These are phyloP conservation scores for Calliopum simillimum DNA, from an alignment of 2,888 invertebrate species.

Conservation along the genomic window DNA sequence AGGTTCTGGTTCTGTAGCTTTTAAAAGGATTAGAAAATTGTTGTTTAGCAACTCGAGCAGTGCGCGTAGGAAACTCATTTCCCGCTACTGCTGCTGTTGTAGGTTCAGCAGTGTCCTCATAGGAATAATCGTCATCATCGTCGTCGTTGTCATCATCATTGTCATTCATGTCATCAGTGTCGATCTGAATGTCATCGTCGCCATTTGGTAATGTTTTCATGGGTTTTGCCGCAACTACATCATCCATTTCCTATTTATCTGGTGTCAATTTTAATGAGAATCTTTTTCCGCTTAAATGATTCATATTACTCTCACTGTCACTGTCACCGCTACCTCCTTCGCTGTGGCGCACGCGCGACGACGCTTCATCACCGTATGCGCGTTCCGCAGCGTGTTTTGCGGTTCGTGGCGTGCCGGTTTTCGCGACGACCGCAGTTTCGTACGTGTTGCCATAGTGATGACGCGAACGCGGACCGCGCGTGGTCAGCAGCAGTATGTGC, in stretches of 20 bases:
- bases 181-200: constrained; percentile 1
- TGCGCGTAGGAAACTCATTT: constrained; percentile 36
- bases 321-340: neutral
- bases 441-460: constrained; percentile 9
- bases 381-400: constrained; percentile 4
- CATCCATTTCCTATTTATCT: constrained; percentile 5
- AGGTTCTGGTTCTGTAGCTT: constrained; percentile 42
- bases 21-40: constrained; percentile 50
- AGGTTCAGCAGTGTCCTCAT: constrained; percentile 46
- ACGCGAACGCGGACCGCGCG: constrained; percentile 50
- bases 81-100: constrained; percentile 9
- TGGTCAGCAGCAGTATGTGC: constrained; percentile 42
- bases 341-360: neutral
- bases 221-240: constrained; percentile 16
- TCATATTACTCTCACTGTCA: constrained; percentile 33
- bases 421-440: neutral
- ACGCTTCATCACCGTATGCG: constrained; percentile 23
- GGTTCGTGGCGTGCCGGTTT: too few relatives aligned
- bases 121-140: constrained; percentile 49
- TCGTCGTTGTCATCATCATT: constrained; percentile 46
- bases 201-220: neutral
- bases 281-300: constrained; percentile 35
- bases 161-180: constrained; percentile 44
- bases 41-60: constrained; percentile 49
- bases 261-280: constrained; percentile 40